A percentile compares a stretch with the other conserved stretches of the same genome.
phyloP scores from a whole-genome alignment of 2,888 invertebrate genomes.

The Pycnomerus fuliginosus region DNA sequence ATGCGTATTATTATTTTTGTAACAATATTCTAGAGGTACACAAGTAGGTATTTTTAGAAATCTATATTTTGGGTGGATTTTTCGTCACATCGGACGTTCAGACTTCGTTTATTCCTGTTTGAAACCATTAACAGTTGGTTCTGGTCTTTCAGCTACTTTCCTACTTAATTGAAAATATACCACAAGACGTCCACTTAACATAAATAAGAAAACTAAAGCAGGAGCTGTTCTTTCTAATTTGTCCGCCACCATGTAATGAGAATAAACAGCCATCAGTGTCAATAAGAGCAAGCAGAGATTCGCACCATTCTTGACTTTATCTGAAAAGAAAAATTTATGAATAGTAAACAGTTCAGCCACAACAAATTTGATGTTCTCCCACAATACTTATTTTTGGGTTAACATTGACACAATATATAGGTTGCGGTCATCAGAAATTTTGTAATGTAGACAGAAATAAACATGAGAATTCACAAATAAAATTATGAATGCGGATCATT shows the following conservation, averaged over 20 bases:
- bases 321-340: slow-evolving; percentile 62
- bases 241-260: slow-evolving; percentile 89
- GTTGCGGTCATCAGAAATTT: slow-evolving; percentile 41
- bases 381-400: slow-evolving; percentile 36
- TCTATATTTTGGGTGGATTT: no score
- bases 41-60: no score
- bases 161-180: slow-evolving; percentile 71
- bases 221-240: slow-evolving; percentile 90
- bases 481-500: slow-evolving; percentile 9
- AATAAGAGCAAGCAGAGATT: slow-evolving; percentile 80
- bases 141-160: slow-evolving; percentile 43
- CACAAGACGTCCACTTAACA: slow-evolving; percentile 85
- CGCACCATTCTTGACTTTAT: slow-evolving; percentile 86
- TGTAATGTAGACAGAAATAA: slow-evolving; percentile 34
- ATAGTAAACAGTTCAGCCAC: no score
- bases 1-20: no score
- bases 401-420: slow-evolving; percentile 44
- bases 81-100: no score
- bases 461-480: slow-evolving; percentile 32
- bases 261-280: slow-evolving; percentile 89
- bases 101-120: slow-evolving; percentile 53
- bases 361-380: no score
- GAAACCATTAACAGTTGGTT: slow-evolving; percentile 47
- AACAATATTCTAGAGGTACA: no score
- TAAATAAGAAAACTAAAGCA: slow-evolving; percentile 88